These are phyloP conservation scores for Gallinago nigripennis DNA, from an alignment of 2,797 vertebrate species.

Conservation along the genomic window DNA sequence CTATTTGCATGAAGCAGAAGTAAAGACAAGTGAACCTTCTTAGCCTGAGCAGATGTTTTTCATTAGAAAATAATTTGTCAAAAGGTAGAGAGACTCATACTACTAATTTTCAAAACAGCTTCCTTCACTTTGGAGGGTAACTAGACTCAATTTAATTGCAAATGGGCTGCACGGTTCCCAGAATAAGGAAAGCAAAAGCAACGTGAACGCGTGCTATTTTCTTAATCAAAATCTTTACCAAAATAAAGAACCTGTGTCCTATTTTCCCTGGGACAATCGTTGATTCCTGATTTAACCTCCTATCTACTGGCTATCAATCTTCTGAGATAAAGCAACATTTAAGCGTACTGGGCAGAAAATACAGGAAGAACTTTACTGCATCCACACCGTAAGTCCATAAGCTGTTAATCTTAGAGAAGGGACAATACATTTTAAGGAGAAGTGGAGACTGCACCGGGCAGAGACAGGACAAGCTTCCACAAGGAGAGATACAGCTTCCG, in stretches of 20 bases:
- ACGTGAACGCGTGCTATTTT: not conserved
- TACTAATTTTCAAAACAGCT: conserved; percentile 52
- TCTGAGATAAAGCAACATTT: not conserved
- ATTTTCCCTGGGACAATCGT: not conserved
- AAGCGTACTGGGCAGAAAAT: not conserved
- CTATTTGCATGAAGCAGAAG: not conserved
- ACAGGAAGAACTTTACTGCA: not conserved
- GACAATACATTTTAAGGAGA: not conserved
- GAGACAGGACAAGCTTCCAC: not conserved
- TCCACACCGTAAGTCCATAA: not conserved
- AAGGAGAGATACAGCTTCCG: not conserved
- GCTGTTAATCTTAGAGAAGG: not conserved
- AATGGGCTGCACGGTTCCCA: not conserved
- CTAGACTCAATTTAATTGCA: conserved; percentile 67
- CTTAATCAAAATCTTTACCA: not conserved
- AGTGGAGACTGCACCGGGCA: not conserved
- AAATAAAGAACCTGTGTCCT: not conserved
- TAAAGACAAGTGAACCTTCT: conserved; percentile 8
- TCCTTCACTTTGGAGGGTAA: conserved; percentile 54
- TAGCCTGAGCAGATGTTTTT: conserved; percentile 61
- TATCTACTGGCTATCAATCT: not conserved
- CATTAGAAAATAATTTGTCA: conserved; percentile 68
- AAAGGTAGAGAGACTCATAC: conserved; percentile 36
- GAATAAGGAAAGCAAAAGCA: not conserved
- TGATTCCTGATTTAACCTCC: not conserved